Evolutionary conservation across 2,888 invertebrate genomes (phyloP), one percentile per base, ranked within the genome.

Genomic region (Drosophila paranaensis): DNA sequence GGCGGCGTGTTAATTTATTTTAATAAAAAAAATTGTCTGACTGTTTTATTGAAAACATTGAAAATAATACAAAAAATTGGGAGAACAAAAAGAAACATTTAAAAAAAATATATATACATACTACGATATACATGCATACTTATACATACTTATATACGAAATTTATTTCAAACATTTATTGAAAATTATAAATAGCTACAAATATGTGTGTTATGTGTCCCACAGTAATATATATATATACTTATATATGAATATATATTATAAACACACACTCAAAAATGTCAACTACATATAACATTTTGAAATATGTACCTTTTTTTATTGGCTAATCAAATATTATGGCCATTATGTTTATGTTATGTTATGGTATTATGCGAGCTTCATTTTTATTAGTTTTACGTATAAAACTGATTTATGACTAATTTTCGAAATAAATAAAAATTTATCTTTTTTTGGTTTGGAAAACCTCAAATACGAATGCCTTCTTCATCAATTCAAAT

Each of bases 21-120:
- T 63, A 90, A 77, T 71, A 62, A 75, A 82, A 51, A 51, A 56
- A 48, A 90, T 88, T 89, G 91, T 90, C 91, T 91, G 91, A 91
- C 90, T 91, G 89, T 91, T 90, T 90, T 88, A 85, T 88, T 76
- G 72, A 71, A 82, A 81, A 79, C 70, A 73, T 66, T 70, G 63
- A 71, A 67, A 14, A 16, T 13, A 14, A 16, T 16, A 39, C n/a
- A 54, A 20, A 43, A 73, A 73, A 33, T 33, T 69, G 60, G 69
- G 73, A 54, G 40, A 54, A 40, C 10, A 68, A 27, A 71, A 62
- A 20, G 13, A 25, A 37, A 53, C 51, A 71, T 72, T 27, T 70
- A 33, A 68, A 64, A 73, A 68, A 20, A 20, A 43, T 43, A 43
- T 69, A 72, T 76, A 80, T 69, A 72, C 55, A 81, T 58, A 80